Conservation (phyloP, 2,113 vertebrate species). For the Calypte anna region DNA sequence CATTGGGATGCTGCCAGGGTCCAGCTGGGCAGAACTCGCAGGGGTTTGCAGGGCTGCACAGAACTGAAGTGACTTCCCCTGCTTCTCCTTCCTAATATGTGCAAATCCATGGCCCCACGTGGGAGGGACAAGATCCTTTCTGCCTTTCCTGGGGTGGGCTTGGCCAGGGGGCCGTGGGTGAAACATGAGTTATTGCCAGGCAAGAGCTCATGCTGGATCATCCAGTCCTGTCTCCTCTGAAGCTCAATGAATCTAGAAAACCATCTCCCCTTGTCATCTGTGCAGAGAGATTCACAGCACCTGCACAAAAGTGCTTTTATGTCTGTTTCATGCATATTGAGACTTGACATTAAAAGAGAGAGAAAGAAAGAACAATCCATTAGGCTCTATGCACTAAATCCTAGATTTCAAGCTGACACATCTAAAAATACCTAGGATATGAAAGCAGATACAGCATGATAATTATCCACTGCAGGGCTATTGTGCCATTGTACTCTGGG, state of each 20-base stretch:
- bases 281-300: slow-evolving; percentile 37
- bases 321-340: slow-evolving; percentile 67
- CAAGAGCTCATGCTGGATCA: slow-evolving; percentile 19
- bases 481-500: not conserved
- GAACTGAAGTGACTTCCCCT: accelerated
- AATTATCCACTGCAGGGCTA: slow-evolving; percentile 40
- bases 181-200: not conserved
- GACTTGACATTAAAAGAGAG: slow-evolving; percentile 57
- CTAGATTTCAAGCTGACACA: slow-evolving; percentile 64
- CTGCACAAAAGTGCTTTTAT: slow-evolving; percentile 66
- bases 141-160: not conserved
- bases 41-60: not conserved
- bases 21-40: not conserved
- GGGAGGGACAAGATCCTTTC: not conserved
- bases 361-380: slow-evolving; percentile 65
- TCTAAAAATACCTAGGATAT: slow-evolving; percentile 70
- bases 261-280: slow-evolving; percentile 42
- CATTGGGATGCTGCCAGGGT: not conserved
- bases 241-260: slow-evolving; percentile 56
- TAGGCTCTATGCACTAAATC: slow-evolving; percentile 64
- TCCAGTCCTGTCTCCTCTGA: not conserved
- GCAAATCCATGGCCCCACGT: accelerated
- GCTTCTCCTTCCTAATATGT: not conserved
- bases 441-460: slow-evolving; percentile 63
- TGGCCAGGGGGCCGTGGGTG: not conserved